A percentile compares a stretch with the other conserved stretches of the same genome.
These are phyloP conservation scores for Calameuta filiformis DNA, from an alignment of 2,888 invertebrate genomes.

Conservation along the genomic window DNA sequence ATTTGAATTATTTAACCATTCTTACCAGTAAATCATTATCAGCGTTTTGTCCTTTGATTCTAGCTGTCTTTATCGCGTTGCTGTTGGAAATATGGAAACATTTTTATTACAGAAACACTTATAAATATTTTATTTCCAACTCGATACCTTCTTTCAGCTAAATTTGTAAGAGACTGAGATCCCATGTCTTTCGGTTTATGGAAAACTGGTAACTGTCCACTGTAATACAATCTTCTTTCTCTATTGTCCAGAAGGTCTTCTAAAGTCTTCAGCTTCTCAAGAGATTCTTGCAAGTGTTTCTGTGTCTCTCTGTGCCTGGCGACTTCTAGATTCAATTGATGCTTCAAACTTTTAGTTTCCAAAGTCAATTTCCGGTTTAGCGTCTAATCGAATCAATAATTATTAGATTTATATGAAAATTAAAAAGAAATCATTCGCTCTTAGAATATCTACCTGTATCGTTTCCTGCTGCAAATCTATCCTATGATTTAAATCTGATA, in stretches of 20 bases:
- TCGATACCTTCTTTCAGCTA: slow-evolving; percentile 49
- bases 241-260: slow-evolving; percentile 72
- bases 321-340: slow-evolving; percentile 77
- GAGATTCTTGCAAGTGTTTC: slow-evolving; percentile 73
- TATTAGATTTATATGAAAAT: neutral
- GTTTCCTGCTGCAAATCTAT: slow-evolving; percentile 63
- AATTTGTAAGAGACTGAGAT: slow-evolving; percentile 55
- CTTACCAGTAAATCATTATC: neutral
- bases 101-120: neutral
- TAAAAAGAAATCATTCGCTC: neutral
- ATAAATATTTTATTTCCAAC: neutral
- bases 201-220: slow-evolving; percentile 45
- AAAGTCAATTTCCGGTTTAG: slow-evolving; percentile 78
- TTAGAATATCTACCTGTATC: slow-evolving; percentile 56
- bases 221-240: slow-evolving; percentile 53
- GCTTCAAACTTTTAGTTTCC: slow-evolving; percentile 80
- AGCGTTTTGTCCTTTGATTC: neutral
- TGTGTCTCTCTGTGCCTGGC: slow-evolving; percentile 78
- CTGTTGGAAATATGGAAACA: neutral
- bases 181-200: slow-evolving; percentile 41
- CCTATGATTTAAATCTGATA: slow-evolving; percentile 61
- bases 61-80: neutral
- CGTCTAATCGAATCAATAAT: slow-evolving; percentile 66
- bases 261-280: slow-evolving; percentile 72
- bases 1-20: neutral